Evolutionary conservation across 2,888 invertebrate species (phyloP).

Genomic region (Argyresthia albistria): DNA sequence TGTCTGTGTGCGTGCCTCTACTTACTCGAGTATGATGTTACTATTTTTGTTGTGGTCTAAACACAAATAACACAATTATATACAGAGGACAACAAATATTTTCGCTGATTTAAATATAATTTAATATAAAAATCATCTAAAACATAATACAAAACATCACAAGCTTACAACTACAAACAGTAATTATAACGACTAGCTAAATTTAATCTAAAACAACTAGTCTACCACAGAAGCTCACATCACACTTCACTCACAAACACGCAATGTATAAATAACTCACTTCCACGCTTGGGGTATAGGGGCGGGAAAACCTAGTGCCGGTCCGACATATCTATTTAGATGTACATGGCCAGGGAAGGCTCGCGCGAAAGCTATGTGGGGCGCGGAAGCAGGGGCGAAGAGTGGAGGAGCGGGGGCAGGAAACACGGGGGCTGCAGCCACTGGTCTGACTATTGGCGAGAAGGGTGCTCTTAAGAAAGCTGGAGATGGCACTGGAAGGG

Average conservation of each 20-base stretch:
- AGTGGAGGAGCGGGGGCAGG: constrained; percentile 6
- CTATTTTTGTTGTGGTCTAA: too few species aligned
- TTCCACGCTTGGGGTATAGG: constrained; percentile 38
- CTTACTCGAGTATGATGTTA: too few species aligned
- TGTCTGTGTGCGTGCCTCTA: too few species aligned
- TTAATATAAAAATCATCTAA: constrained; percentile 32
- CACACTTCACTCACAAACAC: neutral
- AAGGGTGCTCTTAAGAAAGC: constrained; percentile 12
- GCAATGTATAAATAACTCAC: constrained; percentile 21
- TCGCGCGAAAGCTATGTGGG: constrained; percentile 25
- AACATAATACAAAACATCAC: constrained; percentile 22
- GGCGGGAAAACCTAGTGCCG: constrained; percentile 26
- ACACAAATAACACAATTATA: too few species aligned
- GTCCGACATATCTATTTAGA: constrained; percentile 28
- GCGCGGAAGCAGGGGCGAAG: constrained; percentile 8
- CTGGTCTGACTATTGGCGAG: constrained; percentile 10
- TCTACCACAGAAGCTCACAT: constrained; percentile 10
- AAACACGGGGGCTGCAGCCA: constrained; percentile 10
- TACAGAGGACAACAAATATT: too few species aligned
- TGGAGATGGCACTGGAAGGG: constrained; percentile 16
- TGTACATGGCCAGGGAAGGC: constrained; percentile 58
- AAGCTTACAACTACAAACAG: constrained; percentile 17
- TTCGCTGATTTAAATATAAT: constrained; percentile 6
- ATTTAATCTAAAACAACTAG: constrained; percentile 12
- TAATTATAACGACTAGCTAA: neutral